Conservation (phyloP, 1,140 invertebrate species). For the Pseudomyrmex gracilis region DNA sequence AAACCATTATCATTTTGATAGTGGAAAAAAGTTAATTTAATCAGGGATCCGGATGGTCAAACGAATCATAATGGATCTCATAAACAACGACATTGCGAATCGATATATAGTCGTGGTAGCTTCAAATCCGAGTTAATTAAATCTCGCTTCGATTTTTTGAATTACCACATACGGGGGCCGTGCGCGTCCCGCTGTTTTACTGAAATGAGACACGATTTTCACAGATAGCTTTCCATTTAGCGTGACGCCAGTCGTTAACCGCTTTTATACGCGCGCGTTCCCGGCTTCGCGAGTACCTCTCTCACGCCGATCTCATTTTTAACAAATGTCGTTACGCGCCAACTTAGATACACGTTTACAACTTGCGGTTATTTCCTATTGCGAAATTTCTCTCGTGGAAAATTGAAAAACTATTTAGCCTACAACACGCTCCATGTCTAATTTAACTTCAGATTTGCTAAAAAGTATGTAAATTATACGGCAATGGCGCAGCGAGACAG, state of each 20-base stretch:
- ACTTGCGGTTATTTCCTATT: slow-evolving; percentile 13
- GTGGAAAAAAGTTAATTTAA: slow-evolving; percentile 47
- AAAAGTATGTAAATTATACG: too few relatives aligned
- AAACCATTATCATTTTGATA: slow-evolving; percentile 20
- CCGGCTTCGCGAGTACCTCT: slow-evolving; percentile 8
- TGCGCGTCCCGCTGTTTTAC: slow-evolving; percentile 18
- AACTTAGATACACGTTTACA: slow-evolving; percentile 18
- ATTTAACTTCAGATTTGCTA: not conserved
- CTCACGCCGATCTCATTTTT: slow-evolving; percentile 36
- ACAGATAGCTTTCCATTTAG: slow-evolving; percentile 44
- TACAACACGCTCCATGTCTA: not conserved
- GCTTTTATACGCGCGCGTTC: slow-evolving; percentile 43
- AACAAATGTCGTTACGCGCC: slow-evolving; percentile 36
- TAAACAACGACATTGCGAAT: slow-evolving; percentile 32
- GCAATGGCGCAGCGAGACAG: too few relatives aligned
- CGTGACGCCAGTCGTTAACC: not conserved
- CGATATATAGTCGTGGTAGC: slow-evolving; percentile 10
- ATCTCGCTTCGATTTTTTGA: slow-evolving; percentile 51
- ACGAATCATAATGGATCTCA: slow-evolving; percentile 49
- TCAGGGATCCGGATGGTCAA: slow-evolving; percentile 21
- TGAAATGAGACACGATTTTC: slow-evolving; percentile 56
- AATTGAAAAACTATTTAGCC: not conserved
- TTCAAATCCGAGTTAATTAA: slow-evolving; percentile 53
- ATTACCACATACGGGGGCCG: slow-evolving; percentile 30
- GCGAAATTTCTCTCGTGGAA: not conserved